Base-by-base conservation (phyloP, 1,140 invertebrate species). In the Sarcophaga bullata region DNA sequence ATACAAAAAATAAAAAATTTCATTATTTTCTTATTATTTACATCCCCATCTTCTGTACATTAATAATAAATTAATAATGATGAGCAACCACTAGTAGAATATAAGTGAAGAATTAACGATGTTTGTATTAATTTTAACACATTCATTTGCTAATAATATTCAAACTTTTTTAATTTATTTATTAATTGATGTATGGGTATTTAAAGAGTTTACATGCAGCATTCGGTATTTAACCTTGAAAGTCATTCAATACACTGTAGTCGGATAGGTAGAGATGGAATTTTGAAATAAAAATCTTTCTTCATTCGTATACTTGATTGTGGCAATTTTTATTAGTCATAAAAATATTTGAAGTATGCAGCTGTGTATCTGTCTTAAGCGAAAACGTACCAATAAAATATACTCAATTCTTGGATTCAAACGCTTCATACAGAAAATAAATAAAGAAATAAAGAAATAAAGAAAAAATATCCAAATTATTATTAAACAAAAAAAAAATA, bases 321-420 rank as follows among this genome's bases (percentile, higher is more conserved):
- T 68, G 62, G 62, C 10, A 68, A 68, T 25, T 19, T 68, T 68
- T 68, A 68, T 68, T 68, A 68, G 62, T 68, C 62, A 68, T 68
- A 68, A 68, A 68, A 68, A 19, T 68, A 68, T 68, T 68, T 68
- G n/a, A 68, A 68, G 19, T 19, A 68, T 68, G 62, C 62, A 68
- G 62, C 17, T 68, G 62, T 37, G 4, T 37, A 37, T 68, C 62
- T 68, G 13, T 13, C 54, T 58, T 8, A 19, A 68, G 17, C n/a
- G 19, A 19, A 68, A 37, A 37, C 25, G 25, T 19, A 17, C 62
- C 17, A 68, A 68, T 68, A 68, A 68, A 68, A n/a, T 25, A 19
- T 17, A 68, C 10, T 68, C 19, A 68, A 68, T 68, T 68, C 7
- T 19, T 68, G 19, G 19, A 68, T 68, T 17, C 52, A 58, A 58